These are phyloP conservation scores for Saimiri boliviensis DNA, from an alignment of 2,113 vertebrate species.

Conservation along the genomic window DNA sequence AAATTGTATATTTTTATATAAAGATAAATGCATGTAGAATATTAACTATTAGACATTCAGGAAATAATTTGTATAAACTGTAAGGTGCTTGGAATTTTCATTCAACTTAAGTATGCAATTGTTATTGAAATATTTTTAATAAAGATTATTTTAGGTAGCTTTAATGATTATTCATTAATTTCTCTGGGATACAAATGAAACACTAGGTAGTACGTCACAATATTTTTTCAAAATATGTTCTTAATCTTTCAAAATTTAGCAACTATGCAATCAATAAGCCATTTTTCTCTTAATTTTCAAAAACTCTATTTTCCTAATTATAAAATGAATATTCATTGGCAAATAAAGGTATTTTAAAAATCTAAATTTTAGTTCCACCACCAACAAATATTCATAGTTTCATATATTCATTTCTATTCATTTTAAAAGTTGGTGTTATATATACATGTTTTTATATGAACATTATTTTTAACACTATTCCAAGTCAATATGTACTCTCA, in stretches of 20 bases:
- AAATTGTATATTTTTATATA: not conserved
- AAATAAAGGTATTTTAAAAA: not conserved
- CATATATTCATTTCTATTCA: not conserved
- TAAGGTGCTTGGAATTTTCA: not conserved
- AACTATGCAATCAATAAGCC: not conserved
- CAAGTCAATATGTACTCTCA: not conserved
- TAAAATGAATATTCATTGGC: not conserved
- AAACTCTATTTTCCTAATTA: not conserved
- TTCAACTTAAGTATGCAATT: not conserved
- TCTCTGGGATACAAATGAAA: not conserved
- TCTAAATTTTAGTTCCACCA: not conserved
- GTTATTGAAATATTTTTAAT: not conserved
- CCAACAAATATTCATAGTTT: not conserved
- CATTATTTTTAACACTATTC: not conserved
- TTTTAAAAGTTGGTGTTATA: not conserved
- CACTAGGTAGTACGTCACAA: not conserved
- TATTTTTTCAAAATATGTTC: not conserved
- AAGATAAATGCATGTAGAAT: not conserved
- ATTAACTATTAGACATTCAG: not conserved
- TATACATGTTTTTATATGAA: not conserved
- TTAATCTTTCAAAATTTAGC: not conserved
- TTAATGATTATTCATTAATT: not conserved
- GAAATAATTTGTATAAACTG: not conserved
- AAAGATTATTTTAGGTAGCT: not conserved
- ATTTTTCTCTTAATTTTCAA: slow-evolving; percentile 1